Conservation (phyloP, 1,140 invertebrate species). For the Pogonomyrmex californicus region DNA sequence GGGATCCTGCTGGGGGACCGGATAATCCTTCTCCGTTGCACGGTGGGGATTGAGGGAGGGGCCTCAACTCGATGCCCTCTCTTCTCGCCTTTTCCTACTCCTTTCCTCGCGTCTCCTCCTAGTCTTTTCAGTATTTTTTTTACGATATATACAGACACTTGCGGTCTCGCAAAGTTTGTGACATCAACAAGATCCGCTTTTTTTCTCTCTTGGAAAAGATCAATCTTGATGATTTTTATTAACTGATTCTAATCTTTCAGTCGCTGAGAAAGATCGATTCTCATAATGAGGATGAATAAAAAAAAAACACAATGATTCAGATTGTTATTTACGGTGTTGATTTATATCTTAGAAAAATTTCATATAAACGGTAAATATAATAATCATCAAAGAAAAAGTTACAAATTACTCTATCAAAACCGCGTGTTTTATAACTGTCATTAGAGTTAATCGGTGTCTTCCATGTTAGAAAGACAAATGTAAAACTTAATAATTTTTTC, state of each 20-base stretch:
- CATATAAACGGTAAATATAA: too few relatives aligned
- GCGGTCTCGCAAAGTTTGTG: slow-evolving; percentile 8
- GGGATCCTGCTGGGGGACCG: slow-evolving; percentile 73
- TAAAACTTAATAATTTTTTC: slow-evolving; percentile 4
- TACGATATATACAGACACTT: slow-evolving; percentile 34
- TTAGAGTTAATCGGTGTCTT: slow-evolving; percentile 18
- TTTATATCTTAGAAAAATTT: neutral
- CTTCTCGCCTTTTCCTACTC: slow-evolving; percentile 67
- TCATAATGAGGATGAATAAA: neutral
- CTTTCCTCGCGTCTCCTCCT: slow-evolving; percentile 55
- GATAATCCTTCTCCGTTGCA: slow-evolving; percentile 59
- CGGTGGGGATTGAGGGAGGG: slow-evolving; percentile 80
- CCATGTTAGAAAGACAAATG: neutral
- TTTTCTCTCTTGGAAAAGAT: neutral
- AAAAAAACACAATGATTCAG: neutral
- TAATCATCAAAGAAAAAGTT: neutral
- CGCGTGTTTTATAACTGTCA: neutral
- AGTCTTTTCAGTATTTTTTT: slow-evolving; percentile 50
- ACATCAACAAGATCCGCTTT: neutral
- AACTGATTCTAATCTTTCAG: neutral
- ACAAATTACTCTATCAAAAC: slow-evolving; percentile 14
- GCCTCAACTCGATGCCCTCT: slow-evolving; percentile 78
- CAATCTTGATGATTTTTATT: neutral
- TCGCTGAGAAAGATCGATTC: neutral
- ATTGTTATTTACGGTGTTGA: neutral